Base-by-base conservation (phyloP, 2,797 vertebrate genomes). In the Staurois parvus region DNA sequence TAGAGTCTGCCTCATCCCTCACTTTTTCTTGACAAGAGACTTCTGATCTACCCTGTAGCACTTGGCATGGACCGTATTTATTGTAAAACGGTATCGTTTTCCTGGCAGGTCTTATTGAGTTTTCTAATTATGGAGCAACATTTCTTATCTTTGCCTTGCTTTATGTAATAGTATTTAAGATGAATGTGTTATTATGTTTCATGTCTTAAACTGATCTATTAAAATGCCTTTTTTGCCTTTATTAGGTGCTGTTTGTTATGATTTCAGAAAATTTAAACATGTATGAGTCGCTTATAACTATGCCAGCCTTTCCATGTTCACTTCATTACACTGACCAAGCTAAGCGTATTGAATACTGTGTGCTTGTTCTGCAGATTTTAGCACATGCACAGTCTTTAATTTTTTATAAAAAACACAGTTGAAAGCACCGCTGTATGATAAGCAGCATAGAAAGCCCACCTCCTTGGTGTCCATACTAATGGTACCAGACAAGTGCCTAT, bases 151-250 rank as follows among this genome's bases (percentile, higher is more conserved):
- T 91, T 92, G 92, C 92, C 93, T 94, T 94, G 93, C 93, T 94
- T 92, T 95, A 94, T 91, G 93, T 94, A 92, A 94, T 94, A 94
- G 90, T 95, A 95, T 95, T 95, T 95, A 94, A 95, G 93, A 93
- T 91, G 92, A 93, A 94, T 94, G 94, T 94, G 94, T 92, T 62
- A 91, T 94, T 94, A 94, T 94, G 94, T 94, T 94, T 92, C 91
- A 91, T 90, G 85, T 87, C 85, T 83, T 92, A 91, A 94, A 92
- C 91, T 90, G 92, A 94, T 94, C 93, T 94, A 94, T 94, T 95
- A 94, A 94, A 92, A 86, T 90, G 94, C 91, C 92, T 93, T 93
- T 94, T 93, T 94, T 93, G 92, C 93, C 92, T 94, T 95, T 94
- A 91, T 92, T 93, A 92, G 92, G 90, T 93, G 93, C 48, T 24